Evolutionary conservation across 2,797 vertebrate species (phyloP), one percentile per base, ranked within the genome.

Genomic region (Lepilemur septentrionalis): DNA sequence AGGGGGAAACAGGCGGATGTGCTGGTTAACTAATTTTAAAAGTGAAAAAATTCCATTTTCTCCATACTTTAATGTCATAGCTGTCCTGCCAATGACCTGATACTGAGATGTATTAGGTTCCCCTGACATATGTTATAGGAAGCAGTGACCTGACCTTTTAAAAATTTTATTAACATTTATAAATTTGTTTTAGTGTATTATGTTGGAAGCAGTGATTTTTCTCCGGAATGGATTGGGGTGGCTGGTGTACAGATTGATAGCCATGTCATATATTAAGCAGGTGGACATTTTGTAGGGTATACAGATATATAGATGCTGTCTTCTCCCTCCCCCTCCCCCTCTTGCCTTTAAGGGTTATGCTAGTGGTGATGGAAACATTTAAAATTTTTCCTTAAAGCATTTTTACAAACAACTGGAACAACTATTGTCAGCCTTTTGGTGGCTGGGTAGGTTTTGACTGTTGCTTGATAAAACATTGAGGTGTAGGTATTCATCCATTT

Each of bases 141-240:
- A 95, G 73, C 41, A 90, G 95, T 97, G 97, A 95, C 98, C 98
- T 93, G 98, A 98, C 98, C 98, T 98, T 98, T 98, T 59, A 97
- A 97, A 98, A 95, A 92, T 95, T 91, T 93, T 93, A 96, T 98
- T 98, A 98, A 96, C 98, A 98, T 98, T 98, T 98, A 96, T 96
- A 97, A 97, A 97, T 98, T 94, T 92, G 70, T 98, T 98, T 98
- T 97, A 96, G 86, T 87, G 76, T 96, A 94, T 94, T 80, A 63
- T 23, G 22, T 95, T 96, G 75, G 93, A 95, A 80, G 83, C 75
- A 89, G 14, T 97, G 95, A 87, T 96, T 81, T 90, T 80, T 89
- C 95, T 97, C 70, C 84, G 79, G 88, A 96, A 91, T 95, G 82
- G 78, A 85, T 91, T 84, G 91, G 50, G 84, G 22, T 96, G 94